Percentiles rank a stretch among this genome's conserved stretches.
Evolutionary conservation across 2,797 vertebrate genomes (phyloP).

Genomic region (Halcyon chelicuti): DNA sequence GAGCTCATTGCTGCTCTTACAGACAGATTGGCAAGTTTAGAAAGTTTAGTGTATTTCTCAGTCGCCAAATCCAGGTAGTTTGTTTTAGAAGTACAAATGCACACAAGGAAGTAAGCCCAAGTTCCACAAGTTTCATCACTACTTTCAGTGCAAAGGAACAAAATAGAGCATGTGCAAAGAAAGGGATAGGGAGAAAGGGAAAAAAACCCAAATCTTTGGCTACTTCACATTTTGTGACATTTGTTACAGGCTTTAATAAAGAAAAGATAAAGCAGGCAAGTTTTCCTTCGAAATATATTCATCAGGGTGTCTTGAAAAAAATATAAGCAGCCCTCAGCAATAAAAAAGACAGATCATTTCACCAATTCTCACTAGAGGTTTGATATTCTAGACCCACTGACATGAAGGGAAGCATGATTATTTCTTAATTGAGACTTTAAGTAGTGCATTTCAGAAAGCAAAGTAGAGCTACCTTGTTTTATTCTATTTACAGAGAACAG

Average conservation of each 20-base stretch:
- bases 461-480: background rate
- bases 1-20: conserved; percentile 14
- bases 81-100: background rate
- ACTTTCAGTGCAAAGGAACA: background rate
- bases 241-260: background rate
- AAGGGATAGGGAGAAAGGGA: background rate
- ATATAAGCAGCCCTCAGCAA: background rate
- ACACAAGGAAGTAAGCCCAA: background rate
- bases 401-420: background rate
- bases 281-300: background rate
- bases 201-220: background rate
- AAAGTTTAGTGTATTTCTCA: background rate
- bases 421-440: background rate
- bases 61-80: background rate
- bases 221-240: background rate
- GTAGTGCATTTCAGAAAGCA: background rate
- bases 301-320: background rate
- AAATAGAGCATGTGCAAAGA: fast-evolving
- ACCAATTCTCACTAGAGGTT: background rate
- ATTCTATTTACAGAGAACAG: background rate
- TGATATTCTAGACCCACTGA: conserved; percentile 7
- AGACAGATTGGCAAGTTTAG: background rate
- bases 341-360: conserved; percentile 2
- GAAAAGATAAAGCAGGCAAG: background rate
- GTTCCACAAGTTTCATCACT: background rate